Conservation (phyloP, 2,113 vertebrate species). For the Hymenochirus boettgeri region DNA sequence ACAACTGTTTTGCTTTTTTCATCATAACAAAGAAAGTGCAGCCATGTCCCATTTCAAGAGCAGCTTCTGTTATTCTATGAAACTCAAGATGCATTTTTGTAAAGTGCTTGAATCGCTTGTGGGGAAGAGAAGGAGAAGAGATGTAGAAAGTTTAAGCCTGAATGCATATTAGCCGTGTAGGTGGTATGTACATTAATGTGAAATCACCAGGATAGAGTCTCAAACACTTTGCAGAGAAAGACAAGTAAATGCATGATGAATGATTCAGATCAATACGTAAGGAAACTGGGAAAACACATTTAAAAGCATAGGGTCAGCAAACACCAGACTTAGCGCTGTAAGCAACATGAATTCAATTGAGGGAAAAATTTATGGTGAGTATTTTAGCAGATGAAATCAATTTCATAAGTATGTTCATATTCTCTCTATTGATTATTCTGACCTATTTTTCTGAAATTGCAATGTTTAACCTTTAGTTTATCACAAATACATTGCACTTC, state of each 20-base stretch:
- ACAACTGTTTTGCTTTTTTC: slow-evolving; percentile 49
- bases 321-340: slow-evolving; percentile 5
- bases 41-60: slow-evolving; percentile 50
- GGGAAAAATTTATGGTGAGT: slow-evolving; percentile 24
- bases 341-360: slow-evolving; percentile 32
- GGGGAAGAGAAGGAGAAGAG: slow-evolving; percentile 50
- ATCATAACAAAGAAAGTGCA: slow-evolving; percentile 47
- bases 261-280: slow-evolving; percentile 44
- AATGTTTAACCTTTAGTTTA: slow-evolving; percentile 25
- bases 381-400: slow-evolving; percentile 36
- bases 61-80: slow-evolving; percentile 47
- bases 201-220: slow-evolving; percentile 55
- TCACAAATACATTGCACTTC: not conserved
- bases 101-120: slow-evolving; percentile 30
- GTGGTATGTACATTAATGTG: slow-evolving; percentile 49
- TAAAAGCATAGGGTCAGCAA: slow-evolving; percentile 36
- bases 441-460: slow-evolving; percentile 35
- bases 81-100: slow-evolving; percentile 54
- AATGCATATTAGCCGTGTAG: slow-evolving; percentile 58
- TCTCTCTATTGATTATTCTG: slow-evolving; percentile 28
- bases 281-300: slow-evolving; percentile 35
- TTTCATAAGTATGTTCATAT: slow-evolving; percentile 27
- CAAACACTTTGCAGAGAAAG: slow-evolving; percentile 53
- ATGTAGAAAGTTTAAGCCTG: slow-evolving; percentile 61
- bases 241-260: slow-evolving; percentile 52